Evolutionary conservation across 2,888 invertebrate genomes (phyloP).

Genomic region (Miltochrista miniata): DNA sequence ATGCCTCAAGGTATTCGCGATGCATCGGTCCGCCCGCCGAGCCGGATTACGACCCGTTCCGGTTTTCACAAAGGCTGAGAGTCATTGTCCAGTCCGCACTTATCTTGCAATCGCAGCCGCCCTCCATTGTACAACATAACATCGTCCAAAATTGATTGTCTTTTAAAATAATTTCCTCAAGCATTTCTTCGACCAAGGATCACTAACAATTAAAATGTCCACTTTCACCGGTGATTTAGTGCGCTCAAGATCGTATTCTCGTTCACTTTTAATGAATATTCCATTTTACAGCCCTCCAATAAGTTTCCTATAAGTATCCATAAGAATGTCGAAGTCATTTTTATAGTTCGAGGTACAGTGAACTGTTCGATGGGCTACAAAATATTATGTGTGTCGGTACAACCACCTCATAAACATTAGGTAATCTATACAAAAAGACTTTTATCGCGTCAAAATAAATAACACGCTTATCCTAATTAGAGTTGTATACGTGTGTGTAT

Average conservation of each 20-base stretch:
- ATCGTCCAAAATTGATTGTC: conserved; percentile 26
- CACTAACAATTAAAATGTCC: conserved; percentile 1
- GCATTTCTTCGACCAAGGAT: conserved; percentile 13
- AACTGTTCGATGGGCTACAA: conserved; percentile 11
- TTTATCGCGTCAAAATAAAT: conserved; percentile 53
- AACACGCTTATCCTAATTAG: conserved; percentile 62
- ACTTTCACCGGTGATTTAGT: conserved; percentile 14
- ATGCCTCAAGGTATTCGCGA: no score
- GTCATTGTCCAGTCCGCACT: conserved; percentile 27
- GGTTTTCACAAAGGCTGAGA: conserved; percentile 30
- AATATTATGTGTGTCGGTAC: conserved; percentile 17
- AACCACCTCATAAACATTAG: conserved; percentile 25
- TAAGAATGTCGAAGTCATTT: not conserved
- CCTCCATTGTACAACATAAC: conserved; percentile 28
- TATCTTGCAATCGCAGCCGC: conserved; percentile 32
- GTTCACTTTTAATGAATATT: not conserved
- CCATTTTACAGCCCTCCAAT: conserved; percentile 3
- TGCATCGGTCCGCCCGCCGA: no score
- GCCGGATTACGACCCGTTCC: conserved; percentile 9
- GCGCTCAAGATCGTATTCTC: not conserved
- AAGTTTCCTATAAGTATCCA: not conserved
- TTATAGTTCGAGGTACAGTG: conserved; percentile 1
- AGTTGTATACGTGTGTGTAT: conserved; percentile 32
- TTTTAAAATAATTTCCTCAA: conserved; percentile 20
- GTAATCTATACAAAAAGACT: conserved; percentile 21